Conservation (phyloP, 2,113 vertebrate species). For the Scytalopus superciliaris region DNA sequence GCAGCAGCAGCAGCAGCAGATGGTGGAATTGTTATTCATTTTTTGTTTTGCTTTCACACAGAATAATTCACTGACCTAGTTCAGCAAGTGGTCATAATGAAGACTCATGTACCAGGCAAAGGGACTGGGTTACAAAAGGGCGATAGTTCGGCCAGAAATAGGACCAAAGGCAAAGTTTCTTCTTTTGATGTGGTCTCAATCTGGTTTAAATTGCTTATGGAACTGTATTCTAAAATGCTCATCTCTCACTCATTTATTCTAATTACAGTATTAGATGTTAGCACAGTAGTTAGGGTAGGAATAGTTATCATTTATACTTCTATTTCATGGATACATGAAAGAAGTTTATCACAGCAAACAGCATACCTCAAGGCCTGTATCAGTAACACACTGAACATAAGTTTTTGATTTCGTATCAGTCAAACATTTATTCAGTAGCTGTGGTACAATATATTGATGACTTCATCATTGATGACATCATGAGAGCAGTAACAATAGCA, state of each 20-base stretch:
- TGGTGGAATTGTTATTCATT: fast-evolving
- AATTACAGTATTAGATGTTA: neutral
- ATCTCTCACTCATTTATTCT: neutral
- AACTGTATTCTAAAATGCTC: neutral
- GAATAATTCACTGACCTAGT: neutral
- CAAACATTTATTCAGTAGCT: neutral
- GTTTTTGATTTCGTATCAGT: neutral
- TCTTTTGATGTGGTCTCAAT: neutral
- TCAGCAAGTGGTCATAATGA: neutral
- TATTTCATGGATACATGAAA: neutral
- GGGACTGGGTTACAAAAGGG: neutral
- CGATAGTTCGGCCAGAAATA: neutral
- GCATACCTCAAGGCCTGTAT: neutral
- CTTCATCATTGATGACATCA: neutral
- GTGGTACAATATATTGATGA: neutral
- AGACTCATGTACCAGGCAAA: neutral
- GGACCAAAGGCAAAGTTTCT: neutral
- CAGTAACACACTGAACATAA: neutral
- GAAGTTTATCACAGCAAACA: neutral
- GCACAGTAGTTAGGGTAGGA: neutral
- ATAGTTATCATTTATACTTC: neutral
- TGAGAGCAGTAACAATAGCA: neutral
- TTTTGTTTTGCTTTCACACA: neutral
- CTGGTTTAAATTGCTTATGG: neutral
- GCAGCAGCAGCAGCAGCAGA: neutral